Percentiles rank a stretch among this genome's conserved stretches.
phyloP scores from a whole-genome alignment of 2,797 vertebrate genomes.

The Hapalemur alaotrensis region DNA sequence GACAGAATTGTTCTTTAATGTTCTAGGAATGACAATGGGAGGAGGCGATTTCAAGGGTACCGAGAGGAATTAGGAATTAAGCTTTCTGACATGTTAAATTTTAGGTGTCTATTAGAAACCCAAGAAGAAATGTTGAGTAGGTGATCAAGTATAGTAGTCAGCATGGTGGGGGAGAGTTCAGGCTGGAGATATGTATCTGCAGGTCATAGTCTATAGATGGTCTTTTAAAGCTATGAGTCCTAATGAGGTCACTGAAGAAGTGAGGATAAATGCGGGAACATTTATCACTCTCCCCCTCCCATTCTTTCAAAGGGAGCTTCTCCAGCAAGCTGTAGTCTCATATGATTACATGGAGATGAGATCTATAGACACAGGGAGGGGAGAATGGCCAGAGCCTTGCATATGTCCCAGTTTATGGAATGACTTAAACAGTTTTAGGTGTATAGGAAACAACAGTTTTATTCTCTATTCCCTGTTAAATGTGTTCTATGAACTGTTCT shows the following conservation, averaged over 20 bases:
- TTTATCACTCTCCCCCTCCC: rapidly evolving
- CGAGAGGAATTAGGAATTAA: not conserved
- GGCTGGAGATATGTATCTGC: not conserved
- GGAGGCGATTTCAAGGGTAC: not conserved
- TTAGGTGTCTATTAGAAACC: not conserved
- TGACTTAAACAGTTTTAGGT: not conserved
- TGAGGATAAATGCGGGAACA: not conserved
- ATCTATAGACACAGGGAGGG: rapidly evolving
- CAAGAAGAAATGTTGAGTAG: not conserved
- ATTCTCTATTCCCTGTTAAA: not conserved
- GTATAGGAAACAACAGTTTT: not conserved
- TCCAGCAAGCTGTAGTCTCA: not conserved
- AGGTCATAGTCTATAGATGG: not conserved
- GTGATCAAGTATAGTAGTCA: not conserved
- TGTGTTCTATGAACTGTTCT: not conserved
- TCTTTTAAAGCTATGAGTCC: not conserved
- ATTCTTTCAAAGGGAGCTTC: not conserved
- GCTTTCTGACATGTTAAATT: not conserved
- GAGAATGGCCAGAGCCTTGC: not conserved
- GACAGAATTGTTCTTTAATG: not conserved
- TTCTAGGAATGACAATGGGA: not conserved
- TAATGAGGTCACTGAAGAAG: not conserved
- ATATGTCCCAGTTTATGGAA: not conserved
- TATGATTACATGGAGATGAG: not conserved
- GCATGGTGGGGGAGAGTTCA: not conserved